These are phyloP conservation scores for Galerucella nymphaeae DNA, from an alignment of 2,888 invertebrate species.

Conservation along the genomic window DNA sequence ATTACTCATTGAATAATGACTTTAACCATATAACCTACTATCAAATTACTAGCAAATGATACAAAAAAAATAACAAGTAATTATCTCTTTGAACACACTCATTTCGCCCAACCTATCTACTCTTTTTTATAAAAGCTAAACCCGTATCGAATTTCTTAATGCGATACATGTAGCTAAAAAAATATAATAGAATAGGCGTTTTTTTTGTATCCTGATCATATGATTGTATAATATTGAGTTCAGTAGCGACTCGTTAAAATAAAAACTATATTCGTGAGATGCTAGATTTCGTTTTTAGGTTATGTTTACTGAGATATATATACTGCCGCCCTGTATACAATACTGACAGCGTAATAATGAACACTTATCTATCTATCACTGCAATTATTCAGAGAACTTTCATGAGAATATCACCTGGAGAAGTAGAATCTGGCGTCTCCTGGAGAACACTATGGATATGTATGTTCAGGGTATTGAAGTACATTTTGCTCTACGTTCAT, in stretches of 20 bases:
- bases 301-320: too few species aligned
- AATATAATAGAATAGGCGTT: neutral
- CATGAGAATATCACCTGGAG: too few species aligned
- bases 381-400: too few species aligned
- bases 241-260: neutral
- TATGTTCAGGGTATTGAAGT: too few species aligned
- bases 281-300: too few species aligned
- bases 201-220: neutral
- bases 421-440: too few species aligned
- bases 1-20: neutral
- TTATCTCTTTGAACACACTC: conserved; percentile 1
- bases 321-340: too few species aligned
- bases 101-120: conserved; percentile 4
- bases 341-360: too few species aligned
- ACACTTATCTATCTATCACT: too few species aligned
- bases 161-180: conserved; percentile 3
- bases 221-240: neutral
- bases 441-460: too few species aligned
- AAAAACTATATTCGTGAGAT: neutral
- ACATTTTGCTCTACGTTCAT: too few species aligned
- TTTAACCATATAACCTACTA: neutral
- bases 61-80: conserved; percentile 6
- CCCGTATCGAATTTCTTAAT: conserved; percentile 12
- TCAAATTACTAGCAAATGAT: conserved; percentile 1
- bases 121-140: conserved; percentile 7